Base-by-base conservation (phyloP, 2,113 vertebrate genomes). In the Dunckerocampus dactyliophorus region DNA sequence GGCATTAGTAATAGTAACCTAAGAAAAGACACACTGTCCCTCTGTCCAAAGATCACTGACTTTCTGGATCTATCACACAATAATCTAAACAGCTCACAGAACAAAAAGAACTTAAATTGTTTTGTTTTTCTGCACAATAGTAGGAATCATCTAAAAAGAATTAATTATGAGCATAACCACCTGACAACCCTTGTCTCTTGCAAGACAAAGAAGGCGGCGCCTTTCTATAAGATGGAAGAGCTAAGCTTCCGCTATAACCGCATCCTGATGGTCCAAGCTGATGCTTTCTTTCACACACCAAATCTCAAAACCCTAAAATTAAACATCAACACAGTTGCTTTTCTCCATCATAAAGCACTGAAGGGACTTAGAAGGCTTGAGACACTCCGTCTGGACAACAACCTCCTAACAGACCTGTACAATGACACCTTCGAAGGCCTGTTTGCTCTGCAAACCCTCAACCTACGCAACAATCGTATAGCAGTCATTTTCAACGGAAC, bases 351-450 rank as follows among this genome's bases (percentile, higher is more conserved):
- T 0, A 6, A 63, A 0, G 87, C 90, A 0, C 85, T 96, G 4
- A 68, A 37, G 28, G 90, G 89, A 1, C 83, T 96, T 1, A 22
- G 0, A 2, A 0, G 45, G 2, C 87, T 95, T 11, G 54, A 21
- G 14, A 82, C 72, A 2, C 87, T 96, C n/a, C 90, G 89, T 4
- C 67, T 95, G 19, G 92, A 93, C 77, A 93, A 92, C 69, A 96
- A 94, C 69, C 90, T 93, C 34, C 81, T 96, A 46, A 92, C 91
- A 0, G 89, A 93, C 71, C 74, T 93, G 60, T 89, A 82, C 31
- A 0, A 8, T 0, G 52, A 63, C 10, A 89, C 76, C 57, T 95
- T 96, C 80, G 9, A 65, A 3, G 82, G 89, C 19, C 82, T 93
- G 51, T 0, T 13, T 14, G 89, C 59, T 0, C 84, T 96, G 49